Percentiles rank a stretch among this genome's conserved stretches.
Conservation (phyloP, 1,140 invertebrate species). For the Pteromalus puparum region DNA sequence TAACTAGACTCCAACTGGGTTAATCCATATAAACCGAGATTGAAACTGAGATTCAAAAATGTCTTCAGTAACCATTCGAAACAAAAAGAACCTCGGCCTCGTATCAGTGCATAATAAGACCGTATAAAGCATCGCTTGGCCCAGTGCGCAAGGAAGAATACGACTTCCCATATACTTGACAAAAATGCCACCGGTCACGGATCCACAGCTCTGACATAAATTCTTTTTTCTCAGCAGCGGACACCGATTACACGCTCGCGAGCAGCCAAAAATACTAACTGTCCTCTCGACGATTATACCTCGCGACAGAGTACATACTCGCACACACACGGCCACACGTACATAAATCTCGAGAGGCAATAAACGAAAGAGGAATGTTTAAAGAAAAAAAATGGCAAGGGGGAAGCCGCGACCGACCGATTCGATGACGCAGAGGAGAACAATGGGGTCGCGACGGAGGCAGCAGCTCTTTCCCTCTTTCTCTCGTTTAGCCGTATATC, state of each 20-base stretch:
- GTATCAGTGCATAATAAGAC: too few relatives aligned
- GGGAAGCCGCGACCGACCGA: not conserved
- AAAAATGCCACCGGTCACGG: not conserved
- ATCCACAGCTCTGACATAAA: not conserved
- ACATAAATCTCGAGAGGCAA: not conserved
- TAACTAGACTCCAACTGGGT: too few relatives aligned
- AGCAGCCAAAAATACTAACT: not conserved
- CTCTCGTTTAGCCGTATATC: not conserved
- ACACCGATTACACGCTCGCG: not conserved
- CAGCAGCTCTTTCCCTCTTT: not conserved
- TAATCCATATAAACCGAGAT: too few relatives aligned
- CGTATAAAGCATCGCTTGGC: not conserved
- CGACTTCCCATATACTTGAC: not conserved
- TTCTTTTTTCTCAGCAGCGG: not conserved
- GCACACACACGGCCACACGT: not conserved
- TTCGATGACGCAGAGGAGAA: slow-evolving; percentile 30
- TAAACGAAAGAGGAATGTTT: not conserved
- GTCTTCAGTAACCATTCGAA: too few relatives aligned
- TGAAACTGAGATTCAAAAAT: too few relatives aligned
- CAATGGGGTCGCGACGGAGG: slow-evolving; percentile 44
- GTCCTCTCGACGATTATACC: not conserved
- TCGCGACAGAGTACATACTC: not conserved
- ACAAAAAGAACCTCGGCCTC: too few relatives aligned
- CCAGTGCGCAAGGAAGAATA: too few relatives aligned
- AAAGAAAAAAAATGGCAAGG: not conserved